A percentile compares a stretch with the other conserved stretches of the same genome.
Conservation (phyloP, 1,140 invertebrate genomes). For the Drosophila lacteicornis region DNA sequence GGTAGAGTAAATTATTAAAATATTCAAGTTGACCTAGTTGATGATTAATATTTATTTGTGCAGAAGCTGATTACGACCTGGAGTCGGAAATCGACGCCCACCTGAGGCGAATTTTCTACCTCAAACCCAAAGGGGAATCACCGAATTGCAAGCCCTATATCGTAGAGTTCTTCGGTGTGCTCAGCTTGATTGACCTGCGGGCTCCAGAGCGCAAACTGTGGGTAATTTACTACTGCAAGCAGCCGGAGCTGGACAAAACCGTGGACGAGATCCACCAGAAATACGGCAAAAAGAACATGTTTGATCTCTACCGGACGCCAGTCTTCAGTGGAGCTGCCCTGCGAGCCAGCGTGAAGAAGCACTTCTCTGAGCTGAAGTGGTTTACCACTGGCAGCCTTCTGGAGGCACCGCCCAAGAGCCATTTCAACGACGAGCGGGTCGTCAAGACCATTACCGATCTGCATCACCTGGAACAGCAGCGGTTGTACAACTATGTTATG, state of each 20-base stretch:
- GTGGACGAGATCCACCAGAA: constrained; percentile 58
- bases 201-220: constrained; percentile 58
- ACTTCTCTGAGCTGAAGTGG: constrained; percentile 57
- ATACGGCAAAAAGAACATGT: constrained; percentile 70
- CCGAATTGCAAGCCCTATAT: constrained; percentile 27
- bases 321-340: constrained; percentile 54
- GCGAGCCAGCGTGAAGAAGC: constrained; percentile 52
- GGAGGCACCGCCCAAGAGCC: constrained; percentile 63
- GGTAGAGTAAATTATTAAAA: neutral
- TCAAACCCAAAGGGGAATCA: constrained; percentile 13
- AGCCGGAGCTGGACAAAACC: constrained; percentile 56
- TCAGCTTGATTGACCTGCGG: constrained; percentile 48
- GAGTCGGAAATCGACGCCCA: constrained; percentile 43
- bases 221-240: constrained; percentile 54
- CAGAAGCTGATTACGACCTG: constrained; percentile 34
- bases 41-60: constrained; percentile 20
- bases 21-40: neutral
- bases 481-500: constrained; percentile 55
- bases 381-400: constrained; percentile 53
- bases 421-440: constrained; percentile 56
- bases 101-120: constrained; percentile 45
- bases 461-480: constrained; percentile 47
- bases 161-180: constrained; percentile 60
- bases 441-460: constrained; percentile 42
- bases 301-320: constrained; percentile 60